Base-by-base conservation (phyloP, 2,113 vertebrate species). In the Platysternon megacephalum region DNA sequence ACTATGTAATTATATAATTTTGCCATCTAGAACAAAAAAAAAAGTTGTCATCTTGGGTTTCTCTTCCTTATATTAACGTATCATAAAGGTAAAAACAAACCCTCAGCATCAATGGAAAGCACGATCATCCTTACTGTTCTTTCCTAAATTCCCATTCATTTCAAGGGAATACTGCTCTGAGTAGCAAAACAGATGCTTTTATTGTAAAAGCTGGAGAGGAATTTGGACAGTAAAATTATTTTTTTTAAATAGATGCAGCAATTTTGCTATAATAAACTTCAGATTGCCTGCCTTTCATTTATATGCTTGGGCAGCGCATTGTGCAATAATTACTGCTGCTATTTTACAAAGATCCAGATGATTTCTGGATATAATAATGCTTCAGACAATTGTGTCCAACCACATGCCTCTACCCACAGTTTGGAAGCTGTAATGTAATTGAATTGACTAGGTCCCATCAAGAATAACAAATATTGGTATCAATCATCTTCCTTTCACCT, bases 51-150 rank as follows among this genome's bases (percentile, higher is more conserved):
- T 90, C 51, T 72, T 90, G 58, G 0, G 1, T 93, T 95, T 96
- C 94, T 95, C 68, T 84, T 93, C 95, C 76, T 95, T 94, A 2
- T 97, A 94, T 97, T 95, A 96, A 93, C 94, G 96, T 94, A 58
- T 83, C 96, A 89, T 88, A 96, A 86, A 97, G 74, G 93, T 97
- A 97, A 97, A 97, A 97, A 97, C 94, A 97, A 96, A 90, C 95
- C 91, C n/a, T 55, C 87, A 61, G 79, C 90, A 93, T 89, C 92
- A 91, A 86, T 87, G 82, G 76, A 97, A 96, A 97, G 86, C 81
- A 85, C 90, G 93, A 96, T 96, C 68, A 94, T 97, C 91, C 56
- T 89, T 81, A 87, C 51, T 89, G 92, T 92, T 96, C 97, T 94
- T 94, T 96, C 89, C 0, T 0, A 95, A 97, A 95, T 79, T 55